Conservation (phyloP, 2,113 vertebrate genomes). For the Crotophaga sulcirostris region DNA sequence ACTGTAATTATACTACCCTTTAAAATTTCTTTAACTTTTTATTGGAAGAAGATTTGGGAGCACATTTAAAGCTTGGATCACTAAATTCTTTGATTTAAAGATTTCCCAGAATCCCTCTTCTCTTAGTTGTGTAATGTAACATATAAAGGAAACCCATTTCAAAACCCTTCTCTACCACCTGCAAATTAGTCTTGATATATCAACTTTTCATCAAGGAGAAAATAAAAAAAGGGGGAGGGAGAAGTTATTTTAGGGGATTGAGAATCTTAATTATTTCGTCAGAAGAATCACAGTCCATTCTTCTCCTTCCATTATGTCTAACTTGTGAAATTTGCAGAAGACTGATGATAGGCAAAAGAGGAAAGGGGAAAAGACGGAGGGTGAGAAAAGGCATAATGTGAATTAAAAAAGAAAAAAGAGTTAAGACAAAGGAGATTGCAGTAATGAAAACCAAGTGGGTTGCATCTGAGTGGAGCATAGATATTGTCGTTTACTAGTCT, state of each 20-base stretch:
- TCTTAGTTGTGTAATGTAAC: not conserved
- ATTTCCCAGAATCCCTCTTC: not conserved
- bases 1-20: not conserved
- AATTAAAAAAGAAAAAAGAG: not conserved
- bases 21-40: not conserved
- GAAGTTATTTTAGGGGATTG: not conserved
- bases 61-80: not conserved
- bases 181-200: not conserved
- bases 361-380: not conserved
- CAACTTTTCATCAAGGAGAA: not conserved
- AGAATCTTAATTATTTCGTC: not conserved
- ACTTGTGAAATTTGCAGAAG: not conserved
- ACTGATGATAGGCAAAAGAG: not conserved
- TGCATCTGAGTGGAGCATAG: not conserved
- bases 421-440: not conserved
- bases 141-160: not conserved
- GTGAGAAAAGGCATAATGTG: not conserved
- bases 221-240: not conserved
- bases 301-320: not conserved
- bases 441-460: not conserved
- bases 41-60: not conserved
- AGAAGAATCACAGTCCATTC: not conserved
- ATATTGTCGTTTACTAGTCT: not conserved
- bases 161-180: not conserved
- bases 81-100: not conserved